Evolutionary conservation across 2,888 invertebrate species (phyloP).

Genomic region (Andrena bucephala): DNA sequence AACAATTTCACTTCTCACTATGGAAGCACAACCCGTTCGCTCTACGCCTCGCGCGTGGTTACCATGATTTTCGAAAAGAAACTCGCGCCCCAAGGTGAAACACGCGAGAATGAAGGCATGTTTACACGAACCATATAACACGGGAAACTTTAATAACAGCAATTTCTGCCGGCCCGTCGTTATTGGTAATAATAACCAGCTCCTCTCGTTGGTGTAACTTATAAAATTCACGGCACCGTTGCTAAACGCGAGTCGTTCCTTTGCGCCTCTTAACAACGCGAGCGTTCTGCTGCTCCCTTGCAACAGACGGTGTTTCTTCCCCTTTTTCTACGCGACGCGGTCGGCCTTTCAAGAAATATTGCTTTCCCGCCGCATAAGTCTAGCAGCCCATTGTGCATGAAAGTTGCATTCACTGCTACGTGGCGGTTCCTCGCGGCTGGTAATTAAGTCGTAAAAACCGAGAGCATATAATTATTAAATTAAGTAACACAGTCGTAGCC

Average conservation of each 20-base stretch:
- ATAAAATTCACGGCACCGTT: conserved; percentile 27
- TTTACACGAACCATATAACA: conserved; percentile 43
- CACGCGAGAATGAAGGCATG: conserved; percentile 17
- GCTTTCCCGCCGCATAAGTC: conserved; percentile 53
- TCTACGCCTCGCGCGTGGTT: not conserved
- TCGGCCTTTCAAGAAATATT: conserved; percentile 52
- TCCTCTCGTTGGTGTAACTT: conserved; percentile 28
- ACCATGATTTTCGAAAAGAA: conserved; percentile 10
- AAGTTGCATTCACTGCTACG: conserved; percentile 46
- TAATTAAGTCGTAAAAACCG: conserved; percentile 61
- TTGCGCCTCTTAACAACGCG: conserved; percentile 22
- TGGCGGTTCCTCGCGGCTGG: conserved; percentile 38
- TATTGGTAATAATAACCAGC: conserved; percentile 40
- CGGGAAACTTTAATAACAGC: conserved; percentile 46
- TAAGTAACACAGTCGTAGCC: conserved; percentile 44
- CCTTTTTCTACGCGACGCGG: conserved; percentile 22
- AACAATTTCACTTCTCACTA: not conserved
- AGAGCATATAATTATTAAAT: conserved; percentile 63
- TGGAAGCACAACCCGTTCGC: not conserved
- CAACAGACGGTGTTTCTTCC: conserved; percentile 4
- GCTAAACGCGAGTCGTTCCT: conserved; percentile 27
- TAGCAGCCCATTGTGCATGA: conserved; percentile 42
- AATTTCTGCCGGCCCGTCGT: conserved; percentile 38
- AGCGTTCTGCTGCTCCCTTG: not conserved
- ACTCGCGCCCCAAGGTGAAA: conserved; percentile 3